phyloP scores from a whole-genome alignment of 2,888 invertebrate species.

The Philaethria dido region DNA sequence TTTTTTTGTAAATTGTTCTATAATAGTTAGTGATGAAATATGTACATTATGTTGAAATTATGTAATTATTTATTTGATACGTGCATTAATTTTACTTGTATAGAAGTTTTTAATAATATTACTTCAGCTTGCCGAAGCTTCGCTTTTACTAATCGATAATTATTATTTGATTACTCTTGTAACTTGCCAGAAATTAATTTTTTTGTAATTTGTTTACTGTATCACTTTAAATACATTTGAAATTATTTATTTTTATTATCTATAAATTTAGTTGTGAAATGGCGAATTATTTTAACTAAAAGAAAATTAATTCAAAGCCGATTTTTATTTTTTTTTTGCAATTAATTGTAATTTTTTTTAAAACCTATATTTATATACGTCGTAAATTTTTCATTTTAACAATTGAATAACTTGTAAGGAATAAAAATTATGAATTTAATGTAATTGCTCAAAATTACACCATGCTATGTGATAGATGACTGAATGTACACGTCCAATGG shows the following conservation, averaged over 20 bases:
- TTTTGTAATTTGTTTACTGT: background rate
- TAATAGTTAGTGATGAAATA: constrained; percentile 48
- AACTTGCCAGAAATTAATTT: constrained; percentile 62
- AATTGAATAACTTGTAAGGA: background rate
- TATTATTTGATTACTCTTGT: constrained; percentile 39
- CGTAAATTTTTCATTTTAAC: background rate
- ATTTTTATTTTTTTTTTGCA: background rate
- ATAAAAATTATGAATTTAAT: constrained; percentile 24
- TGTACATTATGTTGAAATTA: constrained; percentile 56
- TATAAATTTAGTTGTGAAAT: background rate
- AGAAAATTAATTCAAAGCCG: background rate
- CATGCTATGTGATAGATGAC: constrained; percentile 57
- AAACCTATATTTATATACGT: no score
- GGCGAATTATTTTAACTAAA: background rate
- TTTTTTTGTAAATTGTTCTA: constrained; percentile 27
- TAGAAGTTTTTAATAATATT: constrained; percentile 44
- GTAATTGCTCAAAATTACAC: constrained; percentile 68
- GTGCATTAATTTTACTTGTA: constrained; percentile 57
- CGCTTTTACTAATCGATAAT: constrained; percentile 54
- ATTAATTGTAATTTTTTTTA: no score
- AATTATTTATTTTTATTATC: background rate
- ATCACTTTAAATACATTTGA: background rate
- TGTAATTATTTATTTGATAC: constrained; percentile 70
- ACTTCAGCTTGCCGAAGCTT: constrained; percentile 69
- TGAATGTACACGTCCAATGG: constrained; percentile 55